Conservation (phyloP, 2,888 invertebrate species). For the Calameuta pallipes region DNA sequence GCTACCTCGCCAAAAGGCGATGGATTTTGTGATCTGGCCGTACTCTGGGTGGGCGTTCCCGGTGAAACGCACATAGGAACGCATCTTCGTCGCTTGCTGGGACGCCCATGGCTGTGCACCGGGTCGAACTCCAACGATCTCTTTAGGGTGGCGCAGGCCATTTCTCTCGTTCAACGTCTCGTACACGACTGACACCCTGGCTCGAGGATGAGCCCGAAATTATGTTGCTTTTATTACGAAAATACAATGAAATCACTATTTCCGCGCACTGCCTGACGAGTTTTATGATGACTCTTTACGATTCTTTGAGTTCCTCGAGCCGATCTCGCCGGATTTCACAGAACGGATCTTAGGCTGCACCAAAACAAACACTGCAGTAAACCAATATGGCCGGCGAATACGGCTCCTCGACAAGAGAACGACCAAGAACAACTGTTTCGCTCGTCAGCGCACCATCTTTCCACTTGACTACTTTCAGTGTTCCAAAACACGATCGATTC, state of each 20-base stretch:
- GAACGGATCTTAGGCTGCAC: constrained; percentile 38
- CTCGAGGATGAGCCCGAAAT: neutral
- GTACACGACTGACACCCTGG: constrained; percentile 36
- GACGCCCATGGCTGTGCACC: constrained; percentile 82
- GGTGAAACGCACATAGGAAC: constrained; percentile 84
- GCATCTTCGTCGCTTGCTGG: constrained; percentile 91
- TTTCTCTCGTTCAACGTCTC: constrained; percentile 69
- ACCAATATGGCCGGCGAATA: constrained; percentile 62
- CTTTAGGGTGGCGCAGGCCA: constrained; percentile 99
- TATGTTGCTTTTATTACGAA: neutral
- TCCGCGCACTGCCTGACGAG: neutral
- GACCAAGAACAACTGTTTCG: constrained; percentile 42
- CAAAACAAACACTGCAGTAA: constrained; percentile 62
- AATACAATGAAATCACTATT: constrained; percentile 13
- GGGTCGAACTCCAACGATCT: constrained; percentile 96
- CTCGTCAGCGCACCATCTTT: constrained; percentile 47
- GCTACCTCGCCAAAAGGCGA: constrained; percentile 87
- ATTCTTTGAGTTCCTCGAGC: constrained; percentile 6
- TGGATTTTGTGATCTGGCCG: constrained; percentile 67
- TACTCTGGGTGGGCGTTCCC: constrained; percentile 58
- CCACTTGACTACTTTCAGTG: constrained; percentile 8
- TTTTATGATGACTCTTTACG: constrained; percentile 4
- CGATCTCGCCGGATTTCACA: constrained; percentile 38
- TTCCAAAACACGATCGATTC: neutral
- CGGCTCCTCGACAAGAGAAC: constrained; percentile 44